Percentiles rank a stretch among this genome's conserved stretches.
Evolutionary conservation across 2,888 invertebrate genomes (phyloP).

Genomic region (Nomada fucata): DNA sequence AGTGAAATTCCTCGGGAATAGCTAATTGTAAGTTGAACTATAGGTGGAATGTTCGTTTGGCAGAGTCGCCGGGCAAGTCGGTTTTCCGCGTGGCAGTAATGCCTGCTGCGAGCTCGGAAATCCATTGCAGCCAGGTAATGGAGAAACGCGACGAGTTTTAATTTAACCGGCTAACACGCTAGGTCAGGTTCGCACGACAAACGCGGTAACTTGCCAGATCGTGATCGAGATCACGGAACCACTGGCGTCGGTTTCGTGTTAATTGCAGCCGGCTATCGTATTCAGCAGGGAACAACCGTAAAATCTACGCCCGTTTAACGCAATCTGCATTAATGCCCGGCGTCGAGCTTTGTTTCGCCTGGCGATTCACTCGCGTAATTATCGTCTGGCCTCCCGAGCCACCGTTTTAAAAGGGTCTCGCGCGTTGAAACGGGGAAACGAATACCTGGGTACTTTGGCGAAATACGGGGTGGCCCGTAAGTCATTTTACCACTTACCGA

Average conservation of each 20-base stretch:
- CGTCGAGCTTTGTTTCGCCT: neutral
- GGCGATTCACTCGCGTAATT: neutral
- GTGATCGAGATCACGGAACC: slow-evolving; percentile 55
- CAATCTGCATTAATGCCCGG: neutral
- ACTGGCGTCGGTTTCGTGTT: neutral
- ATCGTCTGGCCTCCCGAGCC: too few species aligned
- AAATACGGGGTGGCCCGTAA: too few species aligned
- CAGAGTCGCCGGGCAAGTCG: neutral
- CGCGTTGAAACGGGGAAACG: too few species aligned
- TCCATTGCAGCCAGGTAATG: slow-evolving; percentile 50
- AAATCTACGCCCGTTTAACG: neutral
- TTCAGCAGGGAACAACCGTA: neutral
- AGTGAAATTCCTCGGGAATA: neutral
- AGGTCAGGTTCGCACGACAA: slow-evolving; percentile 69
- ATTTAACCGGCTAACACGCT: slow-evolving; percentile 53
- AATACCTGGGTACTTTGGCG: too few species aligned
- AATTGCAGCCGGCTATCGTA: neutral
- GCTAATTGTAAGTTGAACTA: neutral
- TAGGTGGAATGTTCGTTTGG: neutral
- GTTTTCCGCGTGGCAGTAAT: slow-evolving; percentile 16
- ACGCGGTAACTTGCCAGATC: slow-evolving; percentile 53
- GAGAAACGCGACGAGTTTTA: slow-evolving; percentile 63
- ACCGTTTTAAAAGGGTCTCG: too few species aligned
- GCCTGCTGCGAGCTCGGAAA: slow-evolving; percentile 3
- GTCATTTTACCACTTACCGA: too few species aligned